A percentile compares a stretch with the other conserved stretches of the same genome.
phyloP scores from a whole-genome alignment of 2,888 invertebrate genomes.

The Sturmia bella region DNA sequence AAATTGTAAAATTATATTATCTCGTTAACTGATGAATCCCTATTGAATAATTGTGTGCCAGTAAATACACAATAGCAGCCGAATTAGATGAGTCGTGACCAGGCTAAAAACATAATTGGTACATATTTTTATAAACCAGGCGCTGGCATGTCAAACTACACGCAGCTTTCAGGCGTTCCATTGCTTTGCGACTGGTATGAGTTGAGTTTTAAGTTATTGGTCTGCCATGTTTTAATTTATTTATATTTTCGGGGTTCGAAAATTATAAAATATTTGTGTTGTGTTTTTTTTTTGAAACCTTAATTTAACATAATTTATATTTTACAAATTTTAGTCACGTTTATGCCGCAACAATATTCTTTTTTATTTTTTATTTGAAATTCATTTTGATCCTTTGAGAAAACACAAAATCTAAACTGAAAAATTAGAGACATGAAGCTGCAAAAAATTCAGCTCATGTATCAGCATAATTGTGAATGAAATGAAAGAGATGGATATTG shows the following conservation, averaged over 20 bases:
- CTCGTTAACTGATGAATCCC: constrained; percentile 27
- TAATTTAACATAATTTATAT: constrained; percentile 60
- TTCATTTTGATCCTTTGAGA: constrained; percentile 51
- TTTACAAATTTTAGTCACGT: constrained; percentile 72
- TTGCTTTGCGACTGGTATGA: too few species aligned
- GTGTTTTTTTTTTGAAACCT: constrained; percentile 54
- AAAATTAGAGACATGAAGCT: constrained; percentile 33
- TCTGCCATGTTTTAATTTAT: too few species aligned
- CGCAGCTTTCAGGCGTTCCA: neutral
- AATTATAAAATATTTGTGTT: constrained; percentile 32
- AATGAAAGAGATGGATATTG: neutral
- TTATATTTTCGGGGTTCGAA: constrained; percentile 8
- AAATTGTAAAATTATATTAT: constrained; percentile 20
- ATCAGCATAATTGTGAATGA: neutral
- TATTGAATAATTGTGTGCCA: constrained; percentile 5
- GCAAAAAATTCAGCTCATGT: constrained; percentile 4
- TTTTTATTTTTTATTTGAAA: constrained; percentile 5
- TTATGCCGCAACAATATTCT: constrained; percentile 69
- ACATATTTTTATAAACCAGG: constrained; percentile 13
- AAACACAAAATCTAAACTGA: constrained; percentile 23
- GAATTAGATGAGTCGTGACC: constrained; percentile 21
- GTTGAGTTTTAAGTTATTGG: too few species aligned
- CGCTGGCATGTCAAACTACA: neutral
- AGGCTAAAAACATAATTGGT: constrained; percentile 1
- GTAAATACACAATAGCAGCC: constrained; percentile 26